These are phyloP conservation scores for Agrochola macilenta DNA, from an alignment of 2,888 invertebrate species.

Conservation along the genomic window DNA sequence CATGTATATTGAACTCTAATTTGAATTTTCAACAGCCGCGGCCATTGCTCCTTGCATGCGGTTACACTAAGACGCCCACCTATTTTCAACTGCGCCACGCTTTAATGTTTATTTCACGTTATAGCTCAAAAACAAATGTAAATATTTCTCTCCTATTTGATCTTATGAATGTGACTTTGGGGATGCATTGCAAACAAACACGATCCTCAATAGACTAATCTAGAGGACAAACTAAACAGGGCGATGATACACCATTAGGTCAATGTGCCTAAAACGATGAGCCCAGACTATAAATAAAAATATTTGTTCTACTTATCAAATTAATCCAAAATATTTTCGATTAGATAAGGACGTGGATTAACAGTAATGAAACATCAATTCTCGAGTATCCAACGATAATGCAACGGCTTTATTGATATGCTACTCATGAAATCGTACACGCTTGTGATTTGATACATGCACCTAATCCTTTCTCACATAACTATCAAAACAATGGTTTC, in stretches of 20 bases:
- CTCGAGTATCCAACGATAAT: conserved; percentile 23
- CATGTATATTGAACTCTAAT: conserved; percentile 69
- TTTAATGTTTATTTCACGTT: conserved; percentile 78
- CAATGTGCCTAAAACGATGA: conserved; percentile 49
- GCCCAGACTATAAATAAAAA: conserved; percentile 34
- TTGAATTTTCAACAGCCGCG: conserved; percentile 75
- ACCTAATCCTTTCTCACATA: conserved; percentile 53
- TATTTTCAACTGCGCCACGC: conserved; percentile 83
- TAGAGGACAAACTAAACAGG: conserved; percentile 68
- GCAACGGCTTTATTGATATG: conserved; percentile 22
- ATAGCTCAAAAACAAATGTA: conserved; percentile 67
- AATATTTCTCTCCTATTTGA: conserved; percentile 58
- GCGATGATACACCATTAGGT: conserved; percentile 47
- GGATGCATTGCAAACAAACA: conserved; percentile 70
- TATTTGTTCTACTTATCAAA: conserved; percentile 53
- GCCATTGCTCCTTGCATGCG: conserved; percentile 80
- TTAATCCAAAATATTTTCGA: conserved; percentile 43
- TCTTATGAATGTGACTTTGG: conserved; percentile 75
- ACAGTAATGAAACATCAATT: conserved; percentile 24
- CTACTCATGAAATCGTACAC: conserved; percentile 37
- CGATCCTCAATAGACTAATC: conserved; percentile 56
- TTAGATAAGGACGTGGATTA: conserved; percentile 48
- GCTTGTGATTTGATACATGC: conserved; percentile 44
- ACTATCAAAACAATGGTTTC: conserved; percentile 65
- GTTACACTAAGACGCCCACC: conserved; percentile 84